Base-by-base conservation (phyloP, 2,888 invertebrate genomes). In the Reticulitermes lucifugus region DNA sequence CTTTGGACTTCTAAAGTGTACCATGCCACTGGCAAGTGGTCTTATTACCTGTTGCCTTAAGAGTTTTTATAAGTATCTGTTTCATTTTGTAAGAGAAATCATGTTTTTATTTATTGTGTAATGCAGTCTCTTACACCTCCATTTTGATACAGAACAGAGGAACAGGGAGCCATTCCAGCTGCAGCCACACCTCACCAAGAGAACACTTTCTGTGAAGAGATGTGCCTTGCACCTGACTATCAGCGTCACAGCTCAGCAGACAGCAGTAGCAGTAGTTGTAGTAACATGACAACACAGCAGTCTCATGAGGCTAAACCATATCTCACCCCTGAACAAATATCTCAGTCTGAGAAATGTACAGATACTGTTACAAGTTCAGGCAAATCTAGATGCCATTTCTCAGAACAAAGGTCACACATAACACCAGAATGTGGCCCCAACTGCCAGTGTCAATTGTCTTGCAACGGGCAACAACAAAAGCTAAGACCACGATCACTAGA, bases 151-250 rank as follows among this genome's bases (percentile, higher is more conserved):
- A 81, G 81, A 60, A 6, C 35, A 70, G 81, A 81, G 55, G 81
- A 81, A n/a, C 81, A 81, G 25, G 55, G 35, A 9, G 60, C 35
- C 35, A 59, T 35, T 59, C 10, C 59, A n/a, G 25, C n/a, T n/a
- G 25, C 59, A 79, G 51, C 59, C 3, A 79, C 59, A 5, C 59
- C 80, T 10, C 51, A 46, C 14, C 14, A 35, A 21, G 79, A 79
- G 60, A 80, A 81, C 25, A 84, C 9, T 46, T 55, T 35, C 35
- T 43, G 46, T 59, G 75, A 55, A 29, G 85, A 83, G 92, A 41
- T 21, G 9, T 84, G 82, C n/a, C 71, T 85, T 21, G 83, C 71
- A 60, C 75, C 70, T 12, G 81, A 82, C n/a, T 85, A 86, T 65
- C 86, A 85, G 35, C 83, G 85, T 59, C 84, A 86, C 55, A 87